Evolutionary conservation across 2,113 vertebrate genomes (phyloP).

Genomic region (Alligator mississippiensis): DNA sequence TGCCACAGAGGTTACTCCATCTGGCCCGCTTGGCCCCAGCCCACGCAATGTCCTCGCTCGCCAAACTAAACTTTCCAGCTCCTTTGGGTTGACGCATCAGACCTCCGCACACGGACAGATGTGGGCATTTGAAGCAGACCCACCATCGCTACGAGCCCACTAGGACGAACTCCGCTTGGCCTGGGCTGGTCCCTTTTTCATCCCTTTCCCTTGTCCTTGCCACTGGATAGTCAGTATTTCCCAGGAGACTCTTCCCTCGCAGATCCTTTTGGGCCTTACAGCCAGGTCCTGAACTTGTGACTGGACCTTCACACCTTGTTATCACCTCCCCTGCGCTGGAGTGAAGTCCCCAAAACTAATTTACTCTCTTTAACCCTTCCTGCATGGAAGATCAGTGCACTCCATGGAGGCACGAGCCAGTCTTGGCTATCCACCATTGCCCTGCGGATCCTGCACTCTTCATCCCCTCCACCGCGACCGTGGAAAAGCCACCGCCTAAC

Average conservation of each 20-base stretch:
- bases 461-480: not conserved
- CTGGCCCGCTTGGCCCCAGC: too few species aligned
- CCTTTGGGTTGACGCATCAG: not conserved
- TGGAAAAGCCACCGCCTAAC: not conserved
- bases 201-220: not conserved
- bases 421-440: too few species aligned
- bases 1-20: not conserved
- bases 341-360: too few species aligned
- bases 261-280: not conserved
- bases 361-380: not conserved
- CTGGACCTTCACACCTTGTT: fast-evolving
- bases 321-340: too few species aligned
- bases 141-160: fast-evolving
- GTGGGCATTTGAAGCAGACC: not conserved
- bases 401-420: not conserved
- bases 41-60: not conserved
- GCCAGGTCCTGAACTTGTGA: too few species aligned
- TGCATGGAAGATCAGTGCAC: not conserved
- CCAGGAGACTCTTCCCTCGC: not conserved
- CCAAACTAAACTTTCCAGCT: too few species aligned
- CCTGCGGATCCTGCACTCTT: not conserved
- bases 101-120: not conserved
- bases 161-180: not conserved
- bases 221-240: not conserved
- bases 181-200: not conserved